phyloP scores from a whole-genome alignment of 2,113 vertebrate genomes.

The Protobothrops flavoviridis region DNA sequence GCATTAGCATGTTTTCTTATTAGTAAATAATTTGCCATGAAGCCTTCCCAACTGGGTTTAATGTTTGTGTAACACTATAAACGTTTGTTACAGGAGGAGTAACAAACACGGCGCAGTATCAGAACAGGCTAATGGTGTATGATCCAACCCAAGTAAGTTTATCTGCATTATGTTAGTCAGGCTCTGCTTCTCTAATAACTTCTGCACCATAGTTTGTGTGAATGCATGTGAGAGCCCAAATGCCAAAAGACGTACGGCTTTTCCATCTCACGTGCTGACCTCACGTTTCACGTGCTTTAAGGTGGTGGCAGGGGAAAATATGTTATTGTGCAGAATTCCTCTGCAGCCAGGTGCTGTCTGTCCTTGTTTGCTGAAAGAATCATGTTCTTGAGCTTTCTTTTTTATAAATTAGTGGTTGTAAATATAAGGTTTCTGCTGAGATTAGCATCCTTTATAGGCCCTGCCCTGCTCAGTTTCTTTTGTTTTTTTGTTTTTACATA shows the following conservation, averaged over 20 bases:
- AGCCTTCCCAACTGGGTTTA: conserved; percentile 35
- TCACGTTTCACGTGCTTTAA: not conserved
- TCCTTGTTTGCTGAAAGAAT: not conserved
- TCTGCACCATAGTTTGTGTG: not conserved
- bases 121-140: conserved; percentile 96
- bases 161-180: not conserved
- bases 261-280: not conserved
- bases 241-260: not conserved
- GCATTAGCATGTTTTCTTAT: conserved; percentile 21
- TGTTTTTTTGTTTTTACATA: not conserved
- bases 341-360: not conserved
- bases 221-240: not conserved
- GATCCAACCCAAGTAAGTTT: conserved; percentile 89
- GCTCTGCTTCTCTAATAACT: not conserved
- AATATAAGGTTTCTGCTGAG: not conserved
- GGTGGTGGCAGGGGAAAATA: not conserved
- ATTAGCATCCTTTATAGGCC: not conserved
- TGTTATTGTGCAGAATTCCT: not conserved
- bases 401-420: not conserved
- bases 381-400: not conserved
- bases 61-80: conserved; percentile 48
- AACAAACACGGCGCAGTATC: conserved; percentile 97
- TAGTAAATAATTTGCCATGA: conserved; percentile 42
- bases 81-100: conserved; percentile 87
- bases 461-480: not conserved